These are phyloP conservation scores for Tenodera sinensis DNA, from an alignment of 2,888 invertebrate species.

Conservation along the genomic window DNA sequence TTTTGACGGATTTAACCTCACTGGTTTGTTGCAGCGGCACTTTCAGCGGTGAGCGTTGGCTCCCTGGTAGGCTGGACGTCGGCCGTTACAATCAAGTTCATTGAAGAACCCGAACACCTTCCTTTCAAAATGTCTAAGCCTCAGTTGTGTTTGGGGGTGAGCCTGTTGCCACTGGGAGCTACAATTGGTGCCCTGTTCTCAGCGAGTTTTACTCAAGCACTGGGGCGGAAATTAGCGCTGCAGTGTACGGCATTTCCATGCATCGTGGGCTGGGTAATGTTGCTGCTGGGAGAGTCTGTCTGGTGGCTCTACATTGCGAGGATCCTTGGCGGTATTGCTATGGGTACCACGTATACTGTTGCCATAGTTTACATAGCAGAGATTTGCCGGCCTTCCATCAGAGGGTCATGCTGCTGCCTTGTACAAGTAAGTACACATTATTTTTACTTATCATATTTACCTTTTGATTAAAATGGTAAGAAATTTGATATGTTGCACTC, in stretches of 20 bases:
- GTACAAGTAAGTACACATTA: background rate
- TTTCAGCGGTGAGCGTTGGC: background rate
- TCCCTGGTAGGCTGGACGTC: background rate
- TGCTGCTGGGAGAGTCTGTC: background rate
- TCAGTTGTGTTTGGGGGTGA: background rate
- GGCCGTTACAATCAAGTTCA: background rate
- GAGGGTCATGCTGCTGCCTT: background rate
- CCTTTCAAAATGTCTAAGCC: rapidly evolving
- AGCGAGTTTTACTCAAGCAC: background rate
- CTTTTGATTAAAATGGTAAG: no score
- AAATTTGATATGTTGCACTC: no score
- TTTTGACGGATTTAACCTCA: no score
- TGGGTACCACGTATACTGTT: background rate
- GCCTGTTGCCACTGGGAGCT: background rate
- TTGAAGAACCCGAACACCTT: background rate
- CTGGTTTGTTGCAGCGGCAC: background rate
- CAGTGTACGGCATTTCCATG: background rate
- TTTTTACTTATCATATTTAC: no score
- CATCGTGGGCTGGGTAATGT: background rate
- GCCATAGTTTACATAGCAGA: background rate
- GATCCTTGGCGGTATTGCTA: background rate
- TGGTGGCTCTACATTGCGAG: background rate
- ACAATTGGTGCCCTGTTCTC: background rate
- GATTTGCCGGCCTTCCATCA: background rate
- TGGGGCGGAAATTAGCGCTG: background rate